Conservation (phyloP, 1,140 invertebrate genomes). For the Papilio glaucus region DNA sequence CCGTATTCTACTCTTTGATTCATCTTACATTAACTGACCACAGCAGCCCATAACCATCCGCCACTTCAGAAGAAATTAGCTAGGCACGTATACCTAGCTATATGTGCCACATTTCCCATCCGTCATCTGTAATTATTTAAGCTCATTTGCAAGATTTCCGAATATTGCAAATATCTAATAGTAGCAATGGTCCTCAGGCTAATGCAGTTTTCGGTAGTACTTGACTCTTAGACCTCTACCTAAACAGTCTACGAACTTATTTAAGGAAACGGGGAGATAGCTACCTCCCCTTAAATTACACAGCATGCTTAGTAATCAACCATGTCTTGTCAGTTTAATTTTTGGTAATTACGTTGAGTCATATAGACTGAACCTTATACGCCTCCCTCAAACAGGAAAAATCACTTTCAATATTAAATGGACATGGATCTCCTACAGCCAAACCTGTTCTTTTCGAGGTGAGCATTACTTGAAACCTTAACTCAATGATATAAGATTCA, state of each 20-base stretch:
- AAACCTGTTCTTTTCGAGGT: slow-evolving; percentile 25
- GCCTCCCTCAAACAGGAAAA: slow-evolving; percentile 46
- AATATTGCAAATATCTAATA: no score
- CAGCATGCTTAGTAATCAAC: background rate
- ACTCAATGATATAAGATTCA: background rate
- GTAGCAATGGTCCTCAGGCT: background rate
- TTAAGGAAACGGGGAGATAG: background rate
- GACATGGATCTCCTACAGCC: slow-evolving; percentile 18
- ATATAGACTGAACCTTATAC: slow-evolving; percentile 12
- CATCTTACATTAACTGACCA: no score
- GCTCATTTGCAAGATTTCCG: no score
- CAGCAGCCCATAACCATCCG: no score
- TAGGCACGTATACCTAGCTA: no score
- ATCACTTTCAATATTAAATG: slow-evolving; percentile 48
- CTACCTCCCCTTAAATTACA: background rate
- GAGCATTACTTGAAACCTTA: background rate
- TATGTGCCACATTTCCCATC: no score
- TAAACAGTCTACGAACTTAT: no score
- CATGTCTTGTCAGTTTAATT: slow-evolving; percentile 14
- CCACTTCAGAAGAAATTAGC: no score
- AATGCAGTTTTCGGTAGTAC: no score
- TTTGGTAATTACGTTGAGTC: slow-evolving; percentile 24
- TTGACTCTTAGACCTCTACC: no score
- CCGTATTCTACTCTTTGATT: no score
- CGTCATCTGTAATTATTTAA: no score